Percentiles rank a stretch among this genome's conserved stretches.
phyloP scores from a whole-genome alignment of 2,888 invertebrate genomes.

The Noctua pronuba region DNA sequence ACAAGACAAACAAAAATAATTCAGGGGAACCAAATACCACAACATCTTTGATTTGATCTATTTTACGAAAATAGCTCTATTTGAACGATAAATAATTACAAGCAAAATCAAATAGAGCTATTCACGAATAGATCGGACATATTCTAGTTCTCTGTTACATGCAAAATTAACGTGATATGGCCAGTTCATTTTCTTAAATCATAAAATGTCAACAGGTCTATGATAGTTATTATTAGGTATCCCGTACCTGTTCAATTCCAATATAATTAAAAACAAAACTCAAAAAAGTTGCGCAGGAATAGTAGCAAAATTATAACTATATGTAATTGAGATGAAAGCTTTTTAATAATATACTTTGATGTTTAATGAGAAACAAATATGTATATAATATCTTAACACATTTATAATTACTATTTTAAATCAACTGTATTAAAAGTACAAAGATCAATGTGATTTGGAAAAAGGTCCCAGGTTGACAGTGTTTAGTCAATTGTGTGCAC shows the following conservation, averaged over 20 bases:
- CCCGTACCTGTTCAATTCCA: constrained; percentile 56
- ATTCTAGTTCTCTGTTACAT: constrained; percentile 51
- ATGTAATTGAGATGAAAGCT: constrained; percentile 61
- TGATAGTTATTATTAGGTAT: constrained; percentile 50
- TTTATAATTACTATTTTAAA: constrained; percentile 77
- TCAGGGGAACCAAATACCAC: constrained; percentile 57
- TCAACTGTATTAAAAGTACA: constrained; percentile 79
- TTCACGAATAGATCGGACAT: constrained; percentile 48
- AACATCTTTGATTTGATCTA: constrained; percentile 54
- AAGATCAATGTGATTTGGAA: constrained; percentile 82
- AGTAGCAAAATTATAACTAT: constrained; percentile 67
- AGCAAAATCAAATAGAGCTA: constrained; percentile 62
- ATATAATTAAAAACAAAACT: constrained; percentile 70
- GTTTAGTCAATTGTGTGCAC: constrained; percentile 79
- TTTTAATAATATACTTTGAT: constrained; percentile 56
- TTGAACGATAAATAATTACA: constrained; percentile 67
- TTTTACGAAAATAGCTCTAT: constrained; percentile 63
- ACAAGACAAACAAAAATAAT: constrained; percentile 71
- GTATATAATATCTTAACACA: constrained; percentile 77
- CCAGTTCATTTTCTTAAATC: constrained; percentile 63
- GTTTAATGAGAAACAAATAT: constrained; percentile 74
- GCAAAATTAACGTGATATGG: constrained; percentile 62
- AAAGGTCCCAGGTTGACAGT: constrained; percentile 77
- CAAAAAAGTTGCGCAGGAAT: constrained; percentile 67
- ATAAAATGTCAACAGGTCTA: constrained; percentile 63